Conservation (phyloP, 2,888 invertebrate genomes). For the Caradrina kadenii region DNA sequence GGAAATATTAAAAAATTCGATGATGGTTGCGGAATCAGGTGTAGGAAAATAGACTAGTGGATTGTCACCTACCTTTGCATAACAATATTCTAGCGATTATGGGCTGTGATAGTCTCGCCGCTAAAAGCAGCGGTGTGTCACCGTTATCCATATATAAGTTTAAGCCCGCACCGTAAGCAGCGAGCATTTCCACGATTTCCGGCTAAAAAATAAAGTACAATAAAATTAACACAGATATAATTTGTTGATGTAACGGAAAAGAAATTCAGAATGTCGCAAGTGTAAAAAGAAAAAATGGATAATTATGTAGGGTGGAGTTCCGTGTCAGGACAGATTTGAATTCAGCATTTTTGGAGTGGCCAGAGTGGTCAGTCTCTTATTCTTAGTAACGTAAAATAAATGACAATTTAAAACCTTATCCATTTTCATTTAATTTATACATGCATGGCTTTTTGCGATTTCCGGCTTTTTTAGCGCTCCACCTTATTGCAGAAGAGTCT, state of each 20-base stretch:
- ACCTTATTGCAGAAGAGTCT: too few species aligned
- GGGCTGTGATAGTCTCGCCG: conserved; percentile 87
- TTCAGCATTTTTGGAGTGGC: too few species aligned
- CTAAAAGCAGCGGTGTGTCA: conserved; percentile 92
- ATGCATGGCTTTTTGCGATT: too few species aligned
- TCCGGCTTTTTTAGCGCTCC: too few species aligned
- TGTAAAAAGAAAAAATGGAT: neutral
- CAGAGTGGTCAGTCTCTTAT: too few species aligned
- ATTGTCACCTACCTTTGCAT: conserved; percentile 85
- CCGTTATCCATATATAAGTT: conserved; percentile 92
- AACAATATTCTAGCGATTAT: conserved; percentile 89
- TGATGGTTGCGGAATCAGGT: neutral
- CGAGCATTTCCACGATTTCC: conserved; percentile 90
- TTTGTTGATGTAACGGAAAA: neutral
- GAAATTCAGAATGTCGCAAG: too few species aligned
- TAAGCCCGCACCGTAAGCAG: conserved; percentile 89
- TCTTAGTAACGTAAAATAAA: too few species aligned
- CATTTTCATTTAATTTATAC: too few species aligned
- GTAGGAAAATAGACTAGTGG: neutral
- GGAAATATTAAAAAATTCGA: neutral
- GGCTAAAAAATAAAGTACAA: conserved; percentile 71
- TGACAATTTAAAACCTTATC: too few species aligned
- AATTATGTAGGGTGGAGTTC: too few species aligned
- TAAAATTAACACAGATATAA: neutral
- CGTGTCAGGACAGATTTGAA: too few species aligned